Percentiles rank a stretch among this genome's conserved stretches.
Conservation (phyloP, 1,140 invertebrate genomes). For the Diorhabda carinulata region DNA sequence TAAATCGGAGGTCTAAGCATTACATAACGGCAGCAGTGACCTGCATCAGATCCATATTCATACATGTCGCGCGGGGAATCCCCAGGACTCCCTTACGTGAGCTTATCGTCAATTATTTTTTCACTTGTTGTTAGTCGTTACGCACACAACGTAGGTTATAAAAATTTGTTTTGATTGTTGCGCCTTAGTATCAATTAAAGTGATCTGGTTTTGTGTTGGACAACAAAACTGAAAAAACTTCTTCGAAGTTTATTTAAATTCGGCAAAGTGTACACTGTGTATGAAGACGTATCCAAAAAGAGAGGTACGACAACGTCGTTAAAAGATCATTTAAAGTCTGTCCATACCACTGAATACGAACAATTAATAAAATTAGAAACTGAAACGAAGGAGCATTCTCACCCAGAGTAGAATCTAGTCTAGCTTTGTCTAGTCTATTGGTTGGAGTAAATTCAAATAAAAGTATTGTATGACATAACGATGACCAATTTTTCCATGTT, state of each 20-base stretch:
- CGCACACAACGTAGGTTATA: background rate
- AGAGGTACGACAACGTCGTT: constrained; percentile 1
- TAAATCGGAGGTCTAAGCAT: constrained; percentile 7
- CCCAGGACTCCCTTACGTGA: constrained; percentile 6
- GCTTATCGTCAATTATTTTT: constrained; percentile 8
- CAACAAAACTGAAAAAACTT: background rate
- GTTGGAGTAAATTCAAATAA: too few species aligned
- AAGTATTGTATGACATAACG: too few species aligned
- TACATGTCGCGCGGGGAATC: background rate
- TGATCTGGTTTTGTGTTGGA: constrained; percentile 4
- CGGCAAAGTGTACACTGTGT: constrained; percentile 6
- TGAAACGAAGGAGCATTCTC: background rate
- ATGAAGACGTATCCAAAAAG: constrained; percentile 5
- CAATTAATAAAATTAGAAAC: constrained; percentile 3
- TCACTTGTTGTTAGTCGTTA: background rate
- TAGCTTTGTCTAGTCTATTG: too few species aligned
- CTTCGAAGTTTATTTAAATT: background rate
- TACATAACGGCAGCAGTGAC: constrained; percentile 5
- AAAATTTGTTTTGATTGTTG: background rate
- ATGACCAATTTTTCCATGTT: too few species aligned
- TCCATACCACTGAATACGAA: constrained; percentile 6
- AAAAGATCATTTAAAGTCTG: constrained; percentile 4
- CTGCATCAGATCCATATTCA: background rate
- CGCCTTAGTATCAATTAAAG: background rate
- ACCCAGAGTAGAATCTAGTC: too few species aligned